Base-by-base conservation (phyloP, 2,797 vertebrate genomes). In the Muscicapa striata region DNA sequence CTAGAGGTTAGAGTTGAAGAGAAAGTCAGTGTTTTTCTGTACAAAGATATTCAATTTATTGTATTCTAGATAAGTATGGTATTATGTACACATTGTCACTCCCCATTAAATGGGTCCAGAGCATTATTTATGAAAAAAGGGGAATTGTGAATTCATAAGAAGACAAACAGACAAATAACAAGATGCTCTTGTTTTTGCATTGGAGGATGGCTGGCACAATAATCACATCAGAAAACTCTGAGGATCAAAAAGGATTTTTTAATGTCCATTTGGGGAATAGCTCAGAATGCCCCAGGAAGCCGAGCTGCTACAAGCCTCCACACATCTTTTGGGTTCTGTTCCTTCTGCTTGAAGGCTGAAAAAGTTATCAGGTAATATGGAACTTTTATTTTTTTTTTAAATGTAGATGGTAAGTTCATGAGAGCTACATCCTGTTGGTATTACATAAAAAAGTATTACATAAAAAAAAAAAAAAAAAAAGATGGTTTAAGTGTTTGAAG, bases 1-100 rank as follows among this genome's bases (percentile, higher is more conserved):
- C 40, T 61, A 57, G 70, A 92, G 34, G 48, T 84, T 81, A 81
- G 84, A 94, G 80, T 23, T 78, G 89, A 84, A 91, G 61, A 78
- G 82, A 73, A 94, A 93, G 40, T 85, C 90, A 81, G 34, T 87
- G 58, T 49, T 94, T 55, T 84, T 27, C 21, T 62, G 29, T 30
- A 12, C 32, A 59, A 83, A 46, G 18, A 13, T n/a, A 43, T 4
- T 61, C 1, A 29, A 24, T 69, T 61, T 62, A 2, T 55, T 85
- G 15, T 38, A 29, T 40, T 54, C 23, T 38, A 66, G 43, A 8
- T 48, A 78, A 72, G 10, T 36, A 13, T 40, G 34, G 34, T 21
- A 24, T 5, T 52, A 73, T 58, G 26, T 27, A 24, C 5, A 15
- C 13, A 13, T 58, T 75, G 36, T 67, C 3, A 4, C 9, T 66